Conservation (phyloP, 2,797 vertebrate species). For the Fringilla coelebs region DNA sequence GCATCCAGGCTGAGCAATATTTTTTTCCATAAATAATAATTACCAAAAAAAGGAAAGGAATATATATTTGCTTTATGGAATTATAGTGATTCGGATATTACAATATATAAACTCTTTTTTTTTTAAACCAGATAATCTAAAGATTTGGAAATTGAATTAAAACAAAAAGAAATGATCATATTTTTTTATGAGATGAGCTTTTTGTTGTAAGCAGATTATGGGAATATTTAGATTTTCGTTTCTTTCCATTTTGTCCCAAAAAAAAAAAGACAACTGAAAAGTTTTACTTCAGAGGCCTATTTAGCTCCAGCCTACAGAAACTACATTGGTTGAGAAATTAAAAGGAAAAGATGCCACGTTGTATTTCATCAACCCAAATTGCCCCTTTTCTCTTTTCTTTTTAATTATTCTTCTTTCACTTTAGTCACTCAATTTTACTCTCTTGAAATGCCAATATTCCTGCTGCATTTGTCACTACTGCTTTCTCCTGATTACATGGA, state of each 20-base stretch:
- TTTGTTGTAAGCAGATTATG: background rate
- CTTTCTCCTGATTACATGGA: background rate
- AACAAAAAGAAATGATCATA: background rate
- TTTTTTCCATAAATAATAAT: background rate
- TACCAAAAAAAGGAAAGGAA: background rate
- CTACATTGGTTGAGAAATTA: background rate
- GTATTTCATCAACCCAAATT: background rate
- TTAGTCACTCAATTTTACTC: background rate
- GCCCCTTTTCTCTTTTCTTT: background rate
- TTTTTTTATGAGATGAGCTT: background rate
- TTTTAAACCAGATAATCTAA: background rate
- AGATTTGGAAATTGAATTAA: background rate
- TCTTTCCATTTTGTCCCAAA: background rate
- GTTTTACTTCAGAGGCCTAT: background rate
- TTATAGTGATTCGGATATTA: background rate
- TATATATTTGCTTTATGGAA: background rate
- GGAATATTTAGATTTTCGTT: background rate
- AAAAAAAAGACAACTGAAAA: background rate
- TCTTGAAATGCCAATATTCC: background rate
- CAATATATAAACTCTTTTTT: background rate
- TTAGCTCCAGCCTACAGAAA: background rate
- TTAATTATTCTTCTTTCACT: background rate
- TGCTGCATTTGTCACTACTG: background rate
- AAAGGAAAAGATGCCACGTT: background rate
- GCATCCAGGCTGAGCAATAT: rapidly evolving